Base-by-base conservation (phyloP, 2,113 vertebrate species). In the Gobio gobio region DNA sequence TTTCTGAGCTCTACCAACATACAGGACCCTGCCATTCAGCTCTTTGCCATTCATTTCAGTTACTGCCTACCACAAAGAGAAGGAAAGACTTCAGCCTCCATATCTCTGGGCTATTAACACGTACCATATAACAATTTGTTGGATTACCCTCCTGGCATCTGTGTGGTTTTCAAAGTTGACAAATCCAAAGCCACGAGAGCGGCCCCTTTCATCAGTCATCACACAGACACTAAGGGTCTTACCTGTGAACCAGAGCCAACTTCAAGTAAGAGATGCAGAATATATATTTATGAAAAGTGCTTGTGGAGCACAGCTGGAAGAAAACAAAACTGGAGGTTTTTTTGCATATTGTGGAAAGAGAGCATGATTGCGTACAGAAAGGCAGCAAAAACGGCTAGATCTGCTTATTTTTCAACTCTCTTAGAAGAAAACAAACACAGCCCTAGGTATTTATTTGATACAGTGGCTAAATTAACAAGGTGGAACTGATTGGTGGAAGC, bases 1-100 rank as follows among this genome's bases (percentile, higher is more conserved):
- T 92, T 99, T 99, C 95, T 99, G 98, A 88, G 98, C 98, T 1
- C 97, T 92, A 40, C 97, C 97, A 12, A 96, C 98, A 0, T 97
- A 99, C 29, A 99, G 85, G 63, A 93, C n/a, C 49, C 95, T 95
- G 36, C 97, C 97, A 0, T 94, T 96, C 87, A 99, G 61, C 83
- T 99, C 97, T 91, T 97, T 97, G 56, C 98, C 98, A 0, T 98
- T 98, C 97, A 99, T 98, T 86, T 95, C 94, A 0, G 93, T 93
- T 83, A 99, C 98, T 0, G 98, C 98, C 98, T 99, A 90, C 13
- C 51, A 83, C 78, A 66, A 12, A 18, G 68, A 72, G 74, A 77
- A 64, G 54, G 54, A 7, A 63, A 26, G 51, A 78, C 29, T 73
- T 68, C 10, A 47, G 29, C 26, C 72, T 14, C 13, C 49, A 78